Evolutionary conservation across 2,888 invertebrate species (phyloP).

Genomic region (Eulithis prunata): DNA sequence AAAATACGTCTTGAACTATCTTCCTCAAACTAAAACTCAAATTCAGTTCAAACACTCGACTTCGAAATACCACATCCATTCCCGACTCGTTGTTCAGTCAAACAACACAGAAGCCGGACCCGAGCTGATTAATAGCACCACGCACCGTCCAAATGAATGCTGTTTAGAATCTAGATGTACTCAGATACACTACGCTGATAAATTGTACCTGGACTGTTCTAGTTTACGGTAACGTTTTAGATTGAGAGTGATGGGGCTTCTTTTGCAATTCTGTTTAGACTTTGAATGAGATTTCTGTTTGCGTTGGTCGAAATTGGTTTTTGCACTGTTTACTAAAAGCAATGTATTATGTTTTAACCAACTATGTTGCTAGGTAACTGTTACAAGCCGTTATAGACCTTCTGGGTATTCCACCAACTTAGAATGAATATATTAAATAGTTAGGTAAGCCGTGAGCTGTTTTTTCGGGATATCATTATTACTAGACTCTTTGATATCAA

Average conservation of each 20-base stretch:
- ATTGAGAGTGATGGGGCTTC: conserved; percentile 7
- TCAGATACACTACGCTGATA: conserved; percentile 45
- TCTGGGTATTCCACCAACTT: no score
- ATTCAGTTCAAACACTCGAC: no score
- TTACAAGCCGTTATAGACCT: no score
- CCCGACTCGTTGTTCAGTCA: conserved; percentile 50
- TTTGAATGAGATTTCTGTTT: background rate
- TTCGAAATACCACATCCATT: conserved; percentile 19
- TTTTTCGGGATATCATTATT: no score
- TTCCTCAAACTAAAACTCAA: no score
- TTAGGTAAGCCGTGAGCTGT: no score
- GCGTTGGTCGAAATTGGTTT: background rate
- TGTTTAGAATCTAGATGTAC: conserved; percentile 61
- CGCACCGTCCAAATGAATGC: conserved; percentile 72
- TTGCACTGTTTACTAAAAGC: background rate
- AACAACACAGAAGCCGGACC: conserved; percentile 69
- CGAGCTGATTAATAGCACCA: conserved; percentile 76
- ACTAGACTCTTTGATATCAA: no score
- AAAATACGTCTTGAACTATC: no score
- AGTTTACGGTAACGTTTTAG: conserved; percentile 6
- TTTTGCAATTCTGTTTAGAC: background rate
- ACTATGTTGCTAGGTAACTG: no score
- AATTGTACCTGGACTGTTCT: conserved; percentile 30
- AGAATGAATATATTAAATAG: no score
- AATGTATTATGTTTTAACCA: background rate